Percentiles rank a stretch among this genome's conserved stretches.
phyloP scores from a whole-genome alignment of 2,797 vertebrate species.

The Neopelma chrysocephalum region DNA sequence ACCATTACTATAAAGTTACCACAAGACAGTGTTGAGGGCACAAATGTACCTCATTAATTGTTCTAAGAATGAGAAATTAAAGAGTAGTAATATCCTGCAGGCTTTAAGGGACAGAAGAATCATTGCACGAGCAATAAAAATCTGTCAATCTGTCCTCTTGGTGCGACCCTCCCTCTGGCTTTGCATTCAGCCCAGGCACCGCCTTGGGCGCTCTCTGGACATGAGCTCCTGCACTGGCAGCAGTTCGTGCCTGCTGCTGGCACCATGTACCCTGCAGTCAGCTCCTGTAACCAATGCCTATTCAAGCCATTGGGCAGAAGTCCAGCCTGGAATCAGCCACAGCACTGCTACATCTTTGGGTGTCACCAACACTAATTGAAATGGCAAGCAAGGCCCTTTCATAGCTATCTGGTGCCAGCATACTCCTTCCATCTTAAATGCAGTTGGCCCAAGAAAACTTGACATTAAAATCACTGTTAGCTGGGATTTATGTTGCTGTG shows the following conservation, averaged over 20 bases:
- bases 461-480: neutral
- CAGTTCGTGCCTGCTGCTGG: neutral
- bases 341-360: neutral
- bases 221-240: neutral
- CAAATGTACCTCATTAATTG: neutral
- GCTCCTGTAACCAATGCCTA: neutral
- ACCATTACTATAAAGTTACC: neutral
- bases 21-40: fast-evolving
- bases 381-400: neutral
- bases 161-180: neutral
- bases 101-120: neutral
- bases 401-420: neutral
- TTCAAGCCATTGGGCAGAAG: neutral
- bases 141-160: neutral
- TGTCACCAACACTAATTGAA: neutral
- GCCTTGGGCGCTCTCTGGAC: neutral
- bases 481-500: neutral
- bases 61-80: neutral
- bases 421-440: neutral
- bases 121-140: neutral
- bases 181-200: neutral
- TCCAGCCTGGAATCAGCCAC: neutral
- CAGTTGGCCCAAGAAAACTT: neutral
- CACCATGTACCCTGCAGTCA: neutral
- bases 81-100: neutral